Conservation (phyloP, 2,113 vertebrate genomes). For the Setophaga petechia region DNA sequence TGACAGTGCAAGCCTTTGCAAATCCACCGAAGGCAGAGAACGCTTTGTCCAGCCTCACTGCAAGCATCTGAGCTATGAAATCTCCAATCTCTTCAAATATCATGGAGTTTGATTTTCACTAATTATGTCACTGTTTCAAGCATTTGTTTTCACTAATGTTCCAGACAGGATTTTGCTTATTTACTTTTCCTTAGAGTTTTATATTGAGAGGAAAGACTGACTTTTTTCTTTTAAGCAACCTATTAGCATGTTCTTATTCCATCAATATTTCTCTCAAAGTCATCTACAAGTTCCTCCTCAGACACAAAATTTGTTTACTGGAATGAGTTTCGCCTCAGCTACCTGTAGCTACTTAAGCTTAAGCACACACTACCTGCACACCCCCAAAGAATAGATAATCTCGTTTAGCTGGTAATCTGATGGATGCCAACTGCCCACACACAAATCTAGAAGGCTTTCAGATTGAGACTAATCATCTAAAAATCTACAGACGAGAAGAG, state of each 20-base stretch:
- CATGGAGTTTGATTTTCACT: neutral
- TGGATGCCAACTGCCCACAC: neutral
- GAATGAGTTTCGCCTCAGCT: neutral
- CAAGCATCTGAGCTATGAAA: neutral
- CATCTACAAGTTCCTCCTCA: neutral
- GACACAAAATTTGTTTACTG: neutral
- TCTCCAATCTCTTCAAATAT: too few relatives aligned
- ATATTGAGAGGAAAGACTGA: neutral
- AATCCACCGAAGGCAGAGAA: neutral
- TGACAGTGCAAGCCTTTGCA: neutral
- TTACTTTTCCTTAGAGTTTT: neutral
- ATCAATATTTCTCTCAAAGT: neutral
- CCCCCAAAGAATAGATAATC: neutral
- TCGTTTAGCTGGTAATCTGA: neutral
- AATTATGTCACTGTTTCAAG: neutral
- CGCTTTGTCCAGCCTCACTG: neutral
- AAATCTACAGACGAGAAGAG: neutral
- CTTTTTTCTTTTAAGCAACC: neutral
- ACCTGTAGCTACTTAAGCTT: neutral
- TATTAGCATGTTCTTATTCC: neutral
- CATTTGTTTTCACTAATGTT: neutral
- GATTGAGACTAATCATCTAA: neutral
- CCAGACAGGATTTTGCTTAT: neutral
- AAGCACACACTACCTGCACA: accelerated
- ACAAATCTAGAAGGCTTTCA: neutral